phyloP scores from a whole-genome alignment of 2,888 invertebrate species.

The Epistrophella euchroma region DNA sequence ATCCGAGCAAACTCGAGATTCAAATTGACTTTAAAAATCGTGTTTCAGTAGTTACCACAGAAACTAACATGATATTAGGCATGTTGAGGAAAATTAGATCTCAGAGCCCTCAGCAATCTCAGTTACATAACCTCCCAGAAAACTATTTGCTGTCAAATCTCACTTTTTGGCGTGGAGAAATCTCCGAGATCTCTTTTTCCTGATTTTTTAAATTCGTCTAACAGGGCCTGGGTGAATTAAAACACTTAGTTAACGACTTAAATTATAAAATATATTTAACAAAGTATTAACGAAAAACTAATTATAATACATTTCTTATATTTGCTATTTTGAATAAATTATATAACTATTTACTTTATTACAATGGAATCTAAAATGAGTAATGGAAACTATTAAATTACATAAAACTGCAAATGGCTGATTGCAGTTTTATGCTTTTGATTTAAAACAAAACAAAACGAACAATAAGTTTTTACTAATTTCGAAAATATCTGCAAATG shows the following conservation, averaged over 20 bases:
- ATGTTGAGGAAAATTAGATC: too few relatives aligned
- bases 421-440: constrained; percentile 47
- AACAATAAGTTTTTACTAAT: not conserved
- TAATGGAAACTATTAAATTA: not conserved
- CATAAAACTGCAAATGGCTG: constrained; percentile 71
- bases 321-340: too few relatives aligned
- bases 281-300: not conserved
- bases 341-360: not conserved
- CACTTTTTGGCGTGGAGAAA: too few relatives aligned
- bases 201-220: not conserved
- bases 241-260: constrained; percentile 1
- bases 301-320: not conserved
- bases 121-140: too few relatives aligned
- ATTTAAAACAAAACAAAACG: not conserved
- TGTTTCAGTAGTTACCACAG: too few relatives aligned
- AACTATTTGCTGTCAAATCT: too few relatives aligned
- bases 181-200: too few relatives aligned
- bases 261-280: constrained; percentile 28
- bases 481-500: constrained; percentile 62
- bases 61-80: too few relatives aligned
- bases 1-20: too few relatives aligned
- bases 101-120: too few relatives aligned
- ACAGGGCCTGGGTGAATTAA: not conserved
- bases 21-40: too few relatives aligned
- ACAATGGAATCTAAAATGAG: not conserved